Conservation (phyloP, 2,113 vertebrate genomes). For the Tyto alba region DNA sequence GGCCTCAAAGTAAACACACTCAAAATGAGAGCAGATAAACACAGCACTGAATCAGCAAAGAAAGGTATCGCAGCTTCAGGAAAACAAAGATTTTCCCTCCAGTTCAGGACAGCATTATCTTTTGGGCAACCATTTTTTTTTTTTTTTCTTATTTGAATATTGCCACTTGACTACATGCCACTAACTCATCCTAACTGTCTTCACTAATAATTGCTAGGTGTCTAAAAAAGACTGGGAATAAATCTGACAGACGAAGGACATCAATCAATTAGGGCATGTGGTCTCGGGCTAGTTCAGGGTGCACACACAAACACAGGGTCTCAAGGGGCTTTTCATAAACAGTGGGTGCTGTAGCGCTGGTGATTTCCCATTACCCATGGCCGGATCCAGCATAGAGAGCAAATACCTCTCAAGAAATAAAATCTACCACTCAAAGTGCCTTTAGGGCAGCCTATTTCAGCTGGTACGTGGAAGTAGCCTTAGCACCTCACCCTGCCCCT, state of each 20-base stretch:
- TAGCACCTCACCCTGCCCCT: not conserved
- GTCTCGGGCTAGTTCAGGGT: not conserved
- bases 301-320: not conserved
- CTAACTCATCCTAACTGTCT: not conserved
- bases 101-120: not conserved
- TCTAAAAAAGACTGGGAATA: not conserved
- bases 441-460: not conserved
- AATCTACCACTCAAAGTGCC: not conserved
- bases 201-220: not conserved
- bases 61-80: not conserved
- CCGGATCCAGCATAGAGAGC: not conserved
- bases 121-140: not conserved
- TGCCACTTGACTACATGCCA: not conserved
- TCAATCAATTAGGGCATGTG: fast-evolving
- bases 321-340: not conserved
- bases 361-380: not conserved
- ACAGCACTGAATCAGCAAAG: not conserved
- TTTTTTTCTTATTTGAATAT: not conserved
- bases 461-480: not conserved
- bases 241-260: not conserved
- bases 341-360: not conserved
- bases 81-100: not conserved
- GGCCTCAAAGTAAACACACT: not conserved
- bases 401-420: not conserved
- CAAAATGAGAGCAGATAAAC: not conserved